Evolutionary conservation across 2,888 invertebrate species (phyloP).

Genomic region (Pecten maximus): DNA sequence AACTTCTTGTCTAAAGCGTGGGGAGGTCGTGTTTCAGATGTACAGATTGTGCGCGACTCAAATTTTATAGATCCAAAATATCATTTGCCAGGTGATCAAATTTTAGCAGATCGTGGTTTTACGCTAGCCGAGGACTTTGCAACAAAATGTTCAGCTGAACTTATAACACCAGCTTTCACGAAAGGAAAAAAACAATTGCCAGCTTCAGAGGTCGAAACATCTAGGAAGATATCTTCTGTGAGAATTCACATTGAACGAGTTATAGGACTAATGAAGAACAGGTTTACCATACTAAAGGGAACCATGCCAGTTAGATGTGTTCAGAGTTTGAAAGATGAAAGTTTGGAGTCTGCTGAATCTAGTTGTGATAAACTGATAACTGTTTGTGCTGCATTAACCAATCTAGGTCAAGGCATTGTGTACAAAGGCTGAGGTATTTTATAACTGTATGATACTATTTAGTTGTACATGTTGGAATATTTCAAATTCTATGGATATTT

Average conservation of each 20-base stretch:
- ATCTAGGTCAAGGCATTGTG: constrained; percentile 53
- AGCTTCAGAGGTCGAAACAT: constrained; percentile 60
- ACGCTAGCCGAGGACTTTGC: constrained; percentile 39
- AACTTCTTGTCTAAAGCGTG: constrained; percentile 49
- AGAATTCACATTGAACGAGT: constrained; percentile 63
- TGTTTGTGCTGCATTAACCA: constrained; percentile 55
- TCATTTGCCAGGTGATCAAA: constrained; percentile 60
- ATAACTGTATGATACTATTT: too few relatives aligned
- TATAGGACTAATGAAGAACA: constrained; percentile 61
- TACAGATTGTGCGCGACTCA: constrained; percentile 44
- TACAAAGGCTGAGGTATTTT: too few relatives aligned
- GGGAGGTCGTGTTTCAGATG: constrained; percentile 54
- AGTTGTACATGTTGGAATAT: too few relatives aligned
- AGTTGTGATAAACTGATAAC: constrained; percentile 53
- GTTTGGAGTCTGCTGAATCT: too few relatives aligned
- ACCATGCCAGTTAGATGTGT: constrained; percentile 52
- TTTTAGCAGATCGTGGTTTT: constrained; percentile 58
- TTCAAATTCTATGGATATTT: too few relatives aligned
- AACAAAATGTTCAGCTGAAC: constrained; percentile 53
- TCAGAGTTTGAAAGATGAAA: constrained; percentile 51
- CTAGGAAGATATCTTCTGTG: constrained; percentile 54
- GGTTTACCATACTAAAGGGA: constrained; percentile 58
- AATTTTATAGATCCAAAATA: constrained; percentile 53
- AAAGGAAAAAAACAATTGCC: constrained; percentile 60
- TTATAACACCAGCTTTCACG: constrained; percentile 60